Base-by-base conservation (phyloP, 2,113 vertebrate species). In the Galemys pyrenaicus region DNA sequence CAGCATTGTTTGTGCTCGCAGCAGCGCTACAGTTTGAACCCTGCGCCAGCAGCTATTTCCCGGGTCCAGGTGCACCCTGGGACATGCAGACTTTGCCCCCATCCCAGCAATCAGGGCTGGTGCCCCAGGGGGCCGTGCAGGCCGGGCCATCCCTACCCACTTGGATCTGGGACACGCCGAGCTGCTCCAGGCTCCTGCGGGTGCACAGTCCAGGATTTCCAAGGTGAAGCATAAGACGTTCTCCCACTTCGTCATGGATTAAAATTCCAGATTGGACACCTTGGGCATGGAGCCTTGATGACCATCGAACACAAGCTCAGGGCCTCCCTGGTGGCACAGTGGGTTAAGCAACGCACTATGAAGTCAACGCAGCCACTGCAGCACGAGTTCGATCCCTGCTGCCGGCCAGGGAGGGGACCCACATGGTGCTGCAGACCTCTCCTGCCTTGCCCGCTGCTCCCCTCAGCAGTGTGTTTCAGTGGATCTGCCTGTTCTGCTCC, bases 231-330 rank as follows among this genome's bases (percentile, higher is more conserved):
- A 15, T 1, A 32, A 94, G 32, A 28, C 58, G 30, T n/a, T 46
- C 17, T 51, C 70, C 85, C 3, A 0, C 92, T 80, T 37, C 49
- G 71, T 92, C 89, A 32, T 39, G 44, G 65, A 90, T 87, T 65
- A 90, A 84, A 83, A 94, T 90, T 90, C 89, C 81, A 86, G 87
- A 60, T 78, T 39, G 89, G 92, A 79, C 68, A 44, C 49, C 92
- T 91, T 68, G 92, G 87, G 81, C 89, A 75, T 12, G 68, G 80
- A 58, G 64, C 80, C 86, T 78, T 54, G 80, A 51, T 54, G 70
- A 26, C 6, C 2, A 35, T 74, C 81, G 81, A 68, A 22, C 5
- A 5, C 1, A 37, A 49, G 26, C 54, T n/a, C 37, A 26, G 44
- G 54, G 68, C 54, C 0, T 2, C n/a, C n/a, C n/a, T n/a, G n/a